These are phyloP conservation scores for Meteorus sp. DNA, from an alignment of 1,140 invertebrate genomes.

Conservation along the genomic window DNA sequence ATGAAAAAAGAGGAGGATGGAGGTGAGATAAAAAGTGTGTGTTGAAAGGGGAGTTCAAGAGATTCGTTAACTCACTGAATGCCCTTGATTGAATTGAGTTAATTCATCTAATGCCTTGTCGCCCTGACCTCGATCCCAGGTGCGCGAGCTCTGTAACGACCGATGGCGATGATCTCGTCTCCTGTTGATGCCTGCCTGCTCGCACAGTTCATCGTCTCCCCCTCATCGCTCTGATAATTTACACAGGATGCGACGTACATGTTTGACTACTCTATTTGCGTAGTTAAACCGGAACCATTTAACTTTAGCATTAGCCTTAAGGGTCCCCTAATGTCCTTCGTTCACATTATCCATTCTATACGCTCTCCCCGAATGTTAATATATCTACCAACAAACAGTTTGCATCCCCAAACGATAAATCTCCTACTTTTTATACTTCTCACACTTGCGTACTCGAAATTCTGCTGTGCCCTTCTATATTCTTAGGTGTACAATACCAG, in stretches of 20 bases:
- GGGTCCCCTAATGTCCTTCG: background rate
- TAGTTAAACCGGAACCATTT: slow-evolving; percentile 37
- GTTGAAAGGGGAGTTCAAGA: too few relatives aligned
- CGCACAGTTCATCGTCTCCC: background rate
- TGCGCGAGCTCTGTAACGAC: background rate
- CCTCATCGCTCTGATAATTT: slow-evolving; percentile 25
- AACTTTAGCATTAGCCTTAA: slow-evolving; percentile 20
- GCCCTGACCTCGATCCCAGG: background rate
- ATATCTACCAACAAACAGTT: background rate
- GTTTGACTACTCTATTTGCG: slow-evolving; percentile 18
- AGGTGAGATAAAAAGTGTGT: too few relatives aligned
- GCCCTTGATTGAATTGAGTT: background rate
- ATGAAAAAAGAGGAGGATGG: too few relatives aligned
- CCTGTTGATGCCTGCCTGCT: too few relatives aligned
- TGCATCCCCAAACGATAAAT: background rate
- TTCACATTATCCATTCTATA: background rate
- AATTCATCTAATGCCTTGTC: background rate
- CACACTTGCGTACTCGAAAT: too few relatives aligned
- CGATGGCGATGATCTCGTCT: background rate
- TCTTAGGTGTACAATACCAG: too few relatives aligned
- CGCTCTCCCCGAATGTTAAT: too few relatives aligned
- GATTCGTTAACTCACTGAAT: too few relatives aligned
- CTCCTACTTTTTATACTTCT: background rate
- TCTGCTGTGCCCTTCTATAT: background rate
- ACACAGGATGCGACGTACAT: slow-evolving; percentile 37